Base-by-base conservation (phyloP, 2,888 invertebrate genomes). In the Epistrophe eligans region DNA sequence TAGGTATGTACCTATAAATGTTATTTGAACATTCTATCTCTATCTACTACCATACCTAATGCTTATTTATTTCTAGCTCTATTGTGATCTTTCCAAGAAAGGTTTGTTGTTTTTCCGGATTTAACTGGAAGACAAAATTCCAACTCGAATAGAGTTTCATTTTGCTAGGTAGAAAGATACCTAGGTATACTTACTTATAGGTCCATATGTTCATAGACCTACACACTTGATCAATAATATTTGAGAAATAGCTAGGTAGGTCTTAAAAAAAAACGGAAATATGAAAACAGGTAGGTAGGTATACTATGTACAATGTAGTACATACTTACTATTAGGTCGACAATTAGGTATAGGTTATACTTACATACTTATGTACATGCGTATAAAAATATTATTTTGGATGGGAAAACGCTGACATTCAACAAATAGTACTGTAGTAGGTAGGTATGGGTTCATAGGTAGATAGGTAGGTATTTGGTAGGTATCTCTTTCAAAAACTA, bases 101-200 rank as follows among this genome's bases (percentile, higher is more conserved):
- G 50, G 70, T 77, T 73, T 64, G 45, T 66, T 77, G 28, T 32
- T 79, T 71, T 66, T 74, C 66, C 50, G 52, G 72, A 83, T 79
- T 83, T n/a, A 81, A 62, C 80, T 76, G 67, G 67, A 24, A 67
- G 38, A 58, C 43, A 66, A 58, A 50, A 50, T 50, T 28, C 17
- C 66, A 48, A 66, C 28, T 66, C 17, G 62, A 62, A 55, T 45
- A 66, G 32, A 66, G 32, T 66, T 66, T 48, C 45, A 17, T 48
- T 48, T 66, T 45, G 15, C 4, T 28, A 11, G 13, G 8, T 10
- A 50, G 17, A 4, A 17, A 50, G 17, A 8, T 48, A 11, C 19
- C 4, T 50, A 45, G n/a, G 6, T 4, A 9, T 9, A 17, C n/a
- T 9, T 17, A 48, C 10, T 9, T 35, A 35, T 4, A 17, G 8